phyloP scores from a whole-genome alignment of 2,113 vertebrate genomes.

The Taxidea taxus region DNA sequence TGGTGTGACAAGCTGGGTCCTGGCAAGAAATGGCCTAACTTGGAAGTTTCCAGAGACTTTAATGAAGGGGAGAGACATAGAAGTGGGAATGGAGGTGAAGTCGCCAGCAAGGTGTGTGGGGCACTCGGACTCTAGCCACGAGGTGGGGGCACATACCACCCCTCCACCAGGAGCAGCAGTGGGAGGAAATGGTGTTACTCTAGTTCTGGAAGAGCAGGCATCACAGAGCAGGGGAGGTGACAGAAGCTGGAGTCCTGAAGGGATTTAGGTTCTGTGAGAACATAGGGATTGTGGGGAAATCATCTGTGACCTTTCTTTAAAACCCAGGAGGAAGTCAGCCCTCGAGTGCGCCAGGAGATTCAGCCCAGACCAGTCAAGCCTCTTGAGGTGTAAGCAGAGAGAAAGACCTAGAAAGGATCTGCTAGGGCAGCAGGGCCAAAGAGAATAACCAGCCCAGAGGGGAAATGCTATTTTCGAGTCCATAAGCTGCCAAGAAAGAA shows the following conservation, averaged over 20 bases:
- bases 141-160: background rate
- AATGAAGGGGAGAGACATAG: background rate
- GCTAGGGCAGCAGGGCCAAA: background rate
- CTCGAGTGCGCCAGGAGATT: background rate
- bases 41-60: background rate
- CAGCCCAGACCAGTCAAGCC: background rate
- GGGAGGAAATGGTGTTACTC: background rate
- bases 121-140: no score
- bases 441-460: background rate
- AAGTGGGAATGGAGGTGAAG: background rate
- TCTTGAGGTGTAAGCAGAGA: background rate
- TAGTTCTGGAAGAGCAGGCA: background rate
- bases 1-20: background rate
- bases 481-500: background rate
- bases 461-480: slow-evolving; percentile 26
- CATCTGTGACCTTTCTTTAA: background rate
- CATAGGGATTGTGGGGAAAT: background rate
- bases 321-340: background rate
- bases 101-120: background rate
- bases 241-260: background rate
- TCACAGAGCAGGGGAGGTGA: rapidly evolving
- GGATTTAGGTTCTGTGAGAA: background rate
- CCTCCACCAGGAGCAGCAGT: background rate
- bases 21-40: background rate
- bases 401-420: background rate